Evolutionary conservation across 1,140 invertebrate genomes (phyloP).

Genomic region (Cotesia vestalis): DNA sequence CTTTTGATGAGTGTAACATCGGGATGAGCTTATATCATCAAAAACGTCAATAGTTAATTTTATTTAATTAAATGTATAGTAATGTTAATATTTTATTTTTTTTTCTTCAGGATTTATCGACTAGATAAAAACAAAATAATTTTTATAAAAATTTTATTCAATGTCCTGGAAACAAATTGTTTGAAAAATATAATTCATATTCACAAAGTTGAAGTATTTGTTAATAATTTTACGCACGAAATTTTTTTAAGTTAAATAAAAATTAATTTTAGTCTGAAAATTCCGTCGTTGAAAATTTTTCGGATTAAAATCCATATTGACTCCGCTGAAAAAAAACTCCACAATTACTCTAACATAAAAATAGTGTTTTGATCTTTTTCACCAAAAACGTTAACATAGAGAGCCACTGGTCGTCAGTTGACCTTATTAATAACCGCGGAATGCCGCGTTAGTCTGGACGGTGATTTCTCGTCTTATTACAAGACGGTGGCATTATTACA

Average conservation of each 20-base stretch:
- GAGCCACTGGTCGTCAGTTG: slow-evolving; percentile 31
- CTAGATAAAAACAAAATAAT: neutral
- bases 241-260: neutral
- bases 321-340: too few species aligned
- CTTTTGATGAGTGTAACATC: too few species aligned
- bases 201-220: neutral
- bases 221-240: neutral
- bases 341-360: too few species aligned
- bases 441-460: slow-evolving; percentile 37
- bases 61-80: too few species aligned
- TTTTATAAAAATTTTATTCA: neutral
- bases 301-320: too few species aligned
- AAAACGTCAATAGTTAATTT: too few species aligned
- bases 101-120: too few species aligned
- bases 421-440: slow-evolving; percentile 41
- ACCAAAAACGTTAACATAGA: slow-evolving; percentile 6
- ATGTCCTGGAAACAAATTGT: neutral
- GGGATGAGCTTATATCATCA: too few species aligned
- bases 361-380: too few species aligned
- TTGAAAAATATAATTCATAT: neutral
- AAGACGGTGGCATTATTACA: neutral
- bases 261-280: slow-evolving; percentile 5
- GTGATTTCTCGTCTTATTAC: slow-evolving; percentile 17
- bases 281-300: too few species aligned
- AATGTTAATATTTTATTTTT: too few species aligned